Evolutionary conservation across 1,140 invertebrate species (phyloP), one percentile per base, ranked within the genome.

Genomic region (Odontomachus brunneus): DNA sequence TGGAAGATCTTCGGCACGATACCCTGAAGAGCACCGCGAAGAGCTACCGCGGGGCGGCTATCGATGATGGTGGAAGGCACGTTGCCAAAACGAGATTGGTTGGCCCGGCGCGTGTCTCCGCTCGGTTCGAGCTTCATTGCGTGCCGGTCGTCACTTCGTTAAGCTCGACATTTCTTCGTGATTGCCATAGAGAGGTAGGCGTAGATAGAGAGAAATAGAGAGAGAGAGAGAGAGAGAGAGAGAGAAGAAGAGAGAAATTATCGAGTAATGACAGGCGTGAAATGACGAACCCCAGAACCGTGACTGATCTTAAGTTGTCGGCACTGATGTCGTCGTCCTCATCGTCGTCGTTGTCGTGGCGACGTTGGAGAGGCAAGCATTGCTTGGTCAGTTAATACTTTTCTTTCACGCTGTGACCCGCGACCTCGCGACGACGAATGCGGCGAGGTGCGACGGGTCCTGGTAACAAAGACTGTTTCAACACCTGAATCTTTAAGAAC

Each of bases 31-130:
- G 71, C n/a, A 55, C 38, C 38, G 72, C 84, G 44, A 75, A 63
- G 26, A 74, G 72, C 71, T 84, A 84, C 62, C 83, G 63, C 29
- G 9, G 38, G 38, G 81, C 48, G 73, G 44, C 48, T 86, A 86
- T 90, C 86, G 91, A 91, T 87, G 89, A 92, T 92, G 91, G 66
- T 89, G 81, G 78, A 85, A 78, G 91, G 88, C 91, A 91, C 69
- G 76, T 83, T 90, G 91, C 90, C 91, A 90, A 86, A 76, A 91
- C 76, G 83, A 87, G 85, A 89, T 91, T 90, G 86, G 87, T 80
- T 86, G 84, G 63, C 73, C 82, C 63, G 82, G 73, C 80, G 71
- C 87, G 87, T 76, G 84, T 88, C 84, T 89, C 67, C 69, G 80
- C 29, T 66, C 60, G 73, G 33, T 59, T 83, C 67, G 53, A 69